Evolutionary conservation across 2,797 vertebrate genomes (phyloP).

Genomic region (Holocentrus rufus): DNA sequence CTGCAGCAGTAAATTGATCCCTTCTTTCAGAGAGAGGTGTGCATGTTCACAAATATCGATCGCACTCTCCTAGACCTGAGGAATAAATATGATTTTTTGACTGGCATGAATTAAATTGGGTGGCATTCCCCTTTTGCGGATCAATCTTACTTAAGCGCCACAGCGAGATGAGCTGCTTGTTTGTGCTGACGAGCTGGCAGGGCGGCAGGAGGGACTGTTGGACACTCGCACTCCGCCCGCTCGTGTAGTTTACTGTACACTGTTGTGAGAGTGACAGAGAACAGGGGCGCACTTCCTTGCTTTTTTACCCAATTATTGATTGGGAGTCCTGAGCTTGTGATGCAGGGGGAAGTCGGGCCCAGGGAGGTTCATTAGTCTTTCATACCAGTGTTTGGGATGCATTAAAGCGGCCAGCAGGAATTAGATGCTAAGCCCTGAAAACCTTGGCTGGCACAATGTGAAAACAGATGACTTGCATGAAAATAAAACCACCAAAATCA

Average conservation of each 20-base stretch:
- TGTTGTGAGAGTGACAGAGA: conserved; percentile 13
- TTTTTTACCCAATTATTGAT: conserved; percentile 40
- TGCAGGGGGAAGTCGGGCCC: conserved; percentile 35
- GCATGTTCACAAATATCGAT: neutral
- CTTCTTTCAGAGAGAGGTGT: neutral
- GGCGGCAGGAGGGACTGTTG: neutral
- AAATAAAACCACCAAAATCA: conserved; percentile 61
- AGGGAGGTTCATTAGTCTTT: conserved; percentile 46
- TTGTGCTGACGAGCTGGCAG: neutral
- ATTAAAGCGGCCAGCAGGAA: conserved; percentile 42
- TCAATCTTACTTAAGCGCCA: neutral
- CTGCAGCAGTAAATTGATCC: neutral
- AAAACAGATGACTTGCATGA: conserved; percentile 42
- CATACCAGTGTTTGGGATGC: conserved; percentile 40
- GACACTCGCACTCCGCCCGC: neutral
- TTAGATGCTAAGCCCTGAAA: conserved; percentile 52
- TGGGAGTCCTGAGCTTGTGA: conserved; percentile 36
- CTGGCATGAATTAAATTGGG: neutral
- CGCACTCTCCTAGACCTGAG: neutral
- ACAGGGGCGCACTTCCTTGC: conserved; percentile 18
- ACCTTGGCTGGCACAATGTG: conserved; percentile 50
- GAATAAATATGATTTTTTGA: neutral
- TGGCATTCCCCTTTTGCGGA: neutral
- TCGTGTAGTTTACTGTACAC: neutral
- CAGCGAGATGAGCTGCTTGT: neutral